A percentile compares a stretch with the other conserved stretches of the same genome.
Evolutionary conservation across 1,140 invertebrate genomes (phyloP).

Genomic region (Eriosoma lanigerum): DNA sequence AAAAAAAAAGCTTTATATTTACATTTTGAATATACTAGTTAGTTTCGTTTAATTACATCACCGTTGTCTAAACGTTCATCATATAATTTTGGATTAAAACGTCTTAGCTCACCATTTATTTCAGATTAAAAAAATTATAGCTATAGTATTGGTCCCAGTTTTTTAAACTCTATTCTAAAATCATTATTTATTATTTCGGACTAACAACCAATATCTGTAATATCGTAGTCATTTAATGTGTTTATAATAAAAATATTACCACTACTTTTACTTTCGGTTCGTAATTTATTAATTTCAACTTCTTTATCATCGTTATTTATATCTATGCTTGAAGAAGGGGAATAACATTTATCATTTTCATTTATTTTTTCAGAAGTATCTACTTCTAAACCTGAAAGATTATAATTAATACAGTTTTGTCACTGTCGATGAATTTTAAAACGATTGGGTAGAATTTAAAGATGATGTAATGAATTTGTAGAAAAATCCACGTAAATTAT

Average conservation of each 20-base stretch:
- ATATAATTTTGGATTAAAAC: conserved; percentile 12
- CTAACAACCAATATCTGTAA: conserved; percentile 8
- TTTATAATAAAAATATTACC: neutral
- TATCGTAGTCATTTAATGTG: conserved; percentile 6
- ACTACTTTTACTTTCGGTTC: neutral
- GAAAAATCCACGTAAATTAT: neutral
- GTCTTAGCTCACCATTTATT: conserved; percentile 18
- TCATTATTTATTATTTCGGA: conserved; percentile 4
- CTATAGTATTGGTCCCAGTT: neutral
- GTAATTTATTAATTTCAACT: conserved; percentile 12
- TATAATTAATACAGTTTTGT: neutral
- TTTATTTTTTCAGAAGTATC: neutral
- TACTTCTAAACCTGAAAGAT: neutral
- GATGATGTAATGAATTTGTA: neutral
- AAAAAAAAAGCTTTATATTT: neutral
- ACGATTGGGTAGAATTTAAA: conserved; percentile 5
- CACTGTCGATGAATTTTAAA: neutral
- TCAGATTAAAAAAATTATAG: conserved; percentile 11
- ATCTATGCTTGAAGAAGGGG: neutral
- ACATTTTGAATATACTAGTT: neutral
- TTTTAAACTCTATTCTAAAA: neutral
- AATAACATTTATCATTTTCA: neutral
- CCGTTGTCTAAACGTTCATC: conserved; percentile 11
- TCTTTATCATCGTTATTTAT: neutral
- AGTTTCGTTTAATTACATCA: neutral